Evolutionary conservation across 1,140 invertebrate species (phyloP), one percentile per base, ranked within the genome.

Genomic region (Colletes latitarsis): DNA sequence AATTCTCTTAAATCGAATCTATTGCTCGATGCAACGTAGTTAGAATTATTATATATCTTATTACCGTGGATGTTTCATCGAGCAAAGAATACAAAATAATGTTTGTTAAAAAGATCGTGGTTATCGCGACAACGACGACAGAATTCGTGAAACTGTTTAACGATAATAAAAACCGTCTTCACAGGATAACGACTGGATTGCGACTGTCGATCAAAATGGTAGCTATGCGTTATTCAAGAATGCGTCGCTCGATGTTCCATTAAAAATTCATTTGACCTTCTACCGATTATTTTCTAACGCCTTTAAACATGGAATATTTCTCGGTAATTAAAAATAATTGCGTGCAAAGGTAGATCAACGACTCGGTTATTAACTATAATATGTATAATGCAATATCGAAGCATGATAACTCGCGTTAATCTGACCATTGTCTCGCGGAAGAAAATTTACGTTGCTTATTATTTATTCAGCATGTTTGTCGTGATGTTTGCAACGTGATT

Each of bases 211-310:
- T 12, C 4, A 10, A 72, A 78, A 63, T 15, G 52, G 52, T 10
- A 10, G 0, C 15, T 0, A 39, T 8, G 5, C 14, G 53, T 80
- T 80, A 52, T 69, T 81, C 21, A 73, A 72, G 19, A 30, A 77
- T n/a, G 39, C 39, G 64, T 9, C 58, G 46, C 41, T 49, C 17
- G 8, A 63, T 14, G n/a, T 43, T 10, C 5, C 3, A 86, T 87
- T 63, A 87, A 87, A 83, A 77, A 86, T 87, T 87, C 74, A 87
- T 81, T 58, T 19, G 69, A 41, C 39, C 66, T 81, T 77, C 46
- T 53, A 21, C 53, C 55, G 85, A 87, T 86, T 43, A 52, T 52
- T 39, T 30, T 10, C 17, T 43, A 79, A 85, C 82, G 77, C 72
- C 21, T 62, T 15, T 6, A 43, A 39, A 57, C 39, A 8, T 17